Evolutionary conservation across 2,113 vertebrate genomes (phyloP), one percentile per base, ranked within the genome.

Genomic region (Pygoscelis adeliae): DNA sequence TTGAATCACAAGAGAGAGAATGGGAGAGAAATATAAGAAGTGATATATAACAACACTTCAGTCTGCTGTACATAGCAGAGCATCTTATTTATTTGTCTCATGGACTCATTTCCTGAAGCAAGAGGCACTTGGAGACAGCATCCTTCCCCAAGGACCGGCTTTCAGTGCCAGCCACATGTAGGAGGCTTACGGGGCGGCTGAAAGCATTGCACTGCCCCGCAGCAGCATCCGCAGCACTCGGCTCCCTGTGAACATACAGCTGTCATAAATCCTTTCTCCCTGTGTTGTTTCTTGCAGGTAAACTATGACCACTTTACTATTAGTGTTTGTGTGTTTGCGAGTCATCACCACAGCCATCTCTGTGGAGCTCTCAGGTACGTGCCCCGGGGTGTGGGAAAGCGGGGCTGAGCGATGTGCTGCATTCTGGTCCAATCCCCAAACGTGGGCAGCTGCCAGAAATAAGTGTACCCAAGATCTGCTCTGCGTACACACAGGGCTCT

Each of bases 301-400:
- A 98, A 99, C 96, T 94, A 99, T 99, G 99, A 98, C 98, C 95
- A 98, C 98, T 98, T 98, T 98, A 61, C 98, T 99, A 89, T 93
- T 99, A 95, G 97, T 98, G 97, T 98, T 98, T 88, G 94, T 98
- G 97, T 98, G 98, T 98, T 98, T 99, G 96, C 98, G 83, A 83
- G 96, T 98, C 97, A 97, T 98, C 96, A 86, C 98, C 1, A 97
- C 99, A 79, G 95, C 98, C n/a, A 18, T 89, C 89, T 97, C 98
- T 74, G 97, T 98, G 97, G 98, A 98, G 88, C 96, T 98, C 82
- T 98, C 98, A 98, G 98, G 99, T 98, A 96, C 66, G 97, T 96
- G 50, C 40, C 20, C 32, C 11, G 2, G 58, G 20, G 11, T 21
- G 13, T 2, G 3, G 73, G 38, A 71, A 42, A 18, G 25, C 2